Evolutionary conservation across 2,888 invertebrate genomes (phyloP).

Genomic region (Dicyrtomina minuta): DNA sequence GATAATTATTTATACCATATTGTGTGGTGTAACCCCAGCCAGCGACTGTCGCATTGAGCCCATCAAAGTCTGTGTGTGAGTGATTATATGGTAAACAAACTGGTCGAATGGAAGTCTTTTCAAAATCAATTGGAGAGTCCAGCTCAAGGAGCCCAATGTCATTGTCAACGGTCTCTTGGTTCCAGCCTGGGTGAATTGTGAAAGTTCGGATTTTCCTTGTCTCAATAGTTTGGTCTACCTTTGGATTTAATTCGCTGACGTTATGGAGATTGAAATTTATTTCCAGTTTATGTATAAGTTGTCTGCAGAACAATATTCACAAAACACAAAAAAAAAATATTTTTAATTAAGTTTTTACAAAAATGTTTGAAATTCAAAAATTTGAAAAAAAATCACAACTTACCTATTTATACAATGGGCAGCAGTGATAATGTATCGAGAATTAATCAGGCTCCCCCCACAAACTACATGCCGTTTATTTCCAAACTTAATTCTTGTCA

Average conservation of each 20-base stretch:
- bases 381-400: neutral
- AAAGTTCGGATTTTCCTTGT: no score
- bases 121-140: conserved; percentile 27
- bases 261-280: conserved; percentile 30
- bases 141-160: conserved; percentile 37
- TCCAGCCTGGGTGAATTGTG: conserved; percentile 33
- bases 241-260: no score
- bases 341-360: neutral
- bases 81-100: conserved; percentile 37
- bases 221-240: no score
- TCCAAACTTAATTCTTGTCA: conserved; percentile 19
- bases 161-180: conserved; percentile 30
- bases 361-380: neutral
- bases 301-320: conserved; percentile 11
- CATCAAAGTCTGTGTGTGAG: conserved; percentile 25
- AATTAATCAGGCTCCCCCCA: conserved; percentile 27
- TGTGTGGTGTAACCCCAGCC: conserved; percentile 40
- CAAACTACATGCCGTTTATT: conserved; percentile 15
- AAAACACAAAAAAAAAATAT: neutral
- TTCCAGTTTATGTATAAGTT: neutral
- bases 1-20: conserved; percentile 29
- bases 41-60: conserved; percentile 32
- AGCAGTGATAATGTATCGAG: conserved; percentile 32
- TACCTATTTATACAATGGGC: conserved; percentile 30
- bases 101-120: conserved; percentile 17